Evolutionary conservation across 2,113 vertebrate species (phyloP).

Genomic region (Gila orcuttii): DNA sequence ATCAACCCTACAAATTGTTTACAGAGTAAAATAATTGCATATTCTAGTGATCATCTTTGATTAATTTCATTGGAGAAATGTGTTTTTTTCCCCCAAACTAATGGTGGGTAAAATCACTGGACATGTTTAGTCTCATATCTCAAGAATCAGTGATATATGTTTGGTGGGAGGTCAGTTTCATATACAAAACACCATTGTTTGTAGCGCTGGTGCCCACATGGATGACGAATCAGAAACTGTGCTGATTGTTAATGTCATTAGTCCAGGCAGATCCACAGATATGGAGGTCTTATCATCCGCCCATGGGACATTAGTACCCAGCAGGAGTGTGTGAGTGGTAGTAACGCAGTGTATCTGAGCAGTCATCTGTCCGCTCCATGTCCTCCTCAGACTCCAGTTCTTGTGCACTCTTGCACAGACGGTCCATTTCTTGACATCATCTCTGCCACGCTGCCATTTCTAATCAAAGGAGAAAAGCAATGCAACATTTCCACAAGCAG

Average conservation of each 20-base stretch:
- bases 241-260: slow-evolving; percentile 27
- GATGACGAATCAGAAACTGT: slow-evolving; percentile 23
- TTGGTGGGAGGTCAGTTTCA: background rate
- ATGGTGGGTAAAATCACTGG: background rate
- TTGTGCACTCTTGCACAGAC: slow-evolving; percentile 30
- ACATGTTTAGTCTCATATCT: slow-evolving; percentile 9
- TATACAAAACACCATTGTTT: slow-evolving; percentile 17
- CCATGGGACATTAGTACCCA: slow-evolving; percentile 31
- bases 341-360: slow-evolving; percentile 34
- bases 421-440: slow-evolving; percentile 35
- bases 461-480: slow-evolving; percentile 35
- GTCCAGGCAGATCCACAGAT: slow-evolving; percentile 24
- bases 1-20: too few species aligned
- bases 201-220: background rate
- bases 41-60: background rate
- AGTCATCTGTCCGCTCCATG: slow-evolving; percentile 15
- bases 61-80: background rate
- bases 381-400: background rate
- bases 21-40: background rate
- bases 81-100: background rate
- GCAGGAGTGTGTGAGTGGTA: slow-evolving; percentile 26
- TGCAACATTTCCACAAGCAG: slow-evolving; percentile 42
- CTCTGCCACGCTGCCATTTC: slow-evolving; percentile 9
- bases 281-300: background rate
- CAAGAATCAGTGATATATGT: background rate